Conservation (phyloP, 2,113 vertebrate genomes). For the Callithrix jacchus region DNA sequence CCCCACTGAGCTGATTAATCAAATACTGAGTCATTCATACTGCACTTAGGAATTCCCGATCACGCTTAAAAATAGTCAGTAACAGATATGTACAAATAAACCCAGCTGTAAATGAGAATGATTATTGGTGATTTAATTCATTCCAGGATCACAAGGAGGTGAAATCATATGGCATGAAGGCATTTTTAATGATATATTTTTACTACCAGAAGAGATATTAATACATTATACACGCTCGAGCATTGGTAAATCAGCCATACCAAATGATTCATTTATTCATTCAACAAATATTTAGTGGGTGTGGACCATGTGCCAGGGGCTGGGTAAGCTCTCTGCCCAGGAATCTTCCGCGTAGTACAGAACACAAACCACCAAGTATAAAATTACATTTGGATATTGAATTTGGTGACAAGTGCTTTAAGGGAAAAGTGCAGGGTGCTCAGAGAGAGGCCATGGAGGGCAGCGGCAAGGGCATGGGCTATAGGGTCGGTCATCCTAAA, state of each 20-base stretch:
- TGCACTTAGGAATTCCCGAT: conserved; percentile 46
- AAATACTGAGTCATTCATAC: conserved; percentile 60
- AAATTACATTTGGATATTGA: neutral
- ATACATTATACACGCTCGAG: neutral
- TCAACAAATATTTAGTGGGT: neutral
- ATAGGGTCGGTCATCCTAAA: neutral
- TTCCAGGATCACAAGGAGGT: conserved; percentile 57
- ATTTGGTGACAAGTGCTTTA: neutral
- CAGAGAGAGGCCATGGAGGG: rapidly evolving
- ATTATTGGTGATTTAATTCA: conserved; percentile 63
- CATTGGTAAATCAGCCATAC: neutral
- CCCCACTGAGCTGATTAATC: conserved; percentile 71
- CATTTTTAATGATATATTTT: conserved; percentile 51
- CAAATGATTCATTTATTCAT: neutral
- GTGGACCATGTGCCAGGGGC: neutral
- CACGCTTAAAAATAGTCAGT: conserved; percentile 45
- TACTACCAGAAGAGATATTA: conserved; percentile 15
- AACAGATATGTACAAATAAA: conserved; percentile 53
- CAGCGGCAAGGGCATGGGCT: rapidly evolving
- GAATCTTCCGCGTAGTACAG: neutral
- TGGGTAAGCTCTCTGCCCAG: neutral
- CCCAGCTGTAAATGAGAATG: neutral
- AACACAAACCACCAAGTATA: neutral
- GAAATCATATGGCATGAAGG: conserved; percentile 21
- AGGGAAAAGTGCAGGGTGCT: neutral